Conservation (phyloP, 2,888 invertebrate genomes). For the Sarcophaga subvicina region DNA sequence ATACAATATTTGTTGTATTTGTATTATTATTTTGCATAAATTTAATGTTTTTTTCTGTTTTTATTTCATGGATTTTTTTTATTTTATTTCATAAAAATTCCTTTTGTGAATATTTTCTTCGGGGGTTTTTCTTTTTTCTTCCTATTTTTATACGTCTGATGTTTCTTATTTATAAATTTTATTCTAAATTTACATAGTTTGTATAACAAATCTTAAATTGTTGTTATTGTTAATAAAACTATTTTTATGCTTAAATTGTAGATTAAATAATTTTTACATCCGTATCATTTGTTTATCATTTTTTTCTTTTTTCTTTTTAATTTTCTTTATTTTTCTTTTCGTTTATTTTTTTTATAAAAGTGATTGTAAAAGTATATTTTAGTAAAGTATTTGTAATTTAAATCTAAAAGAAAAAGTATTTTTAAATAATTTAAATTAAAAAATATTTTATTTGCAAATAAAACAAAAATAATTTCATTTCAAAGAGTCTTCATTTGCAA, state of each 20-base stretch:
- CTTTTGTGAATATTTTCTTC: conserved; percentile 54
- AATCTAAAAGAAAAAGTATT: background rate
- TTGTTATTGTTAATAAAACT: conserved; percentile 47
- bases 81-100: conserved; percentile 67
- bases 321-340: conserved; percentile 2
- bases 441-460: no score
- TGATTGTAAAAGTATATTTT: conserved; percentile 18
- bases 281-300: conserved; percentile 4
- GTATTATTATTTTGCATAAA: conserved; percentile 27
- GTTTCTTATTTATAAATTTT: conserved; percentile 53
- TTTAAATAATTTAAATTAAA: background rate
- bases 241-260: conserved; percentile 9
- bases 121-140: background rate
- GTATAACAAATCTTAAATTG: conserved; percentile 53
- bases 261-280: conserved; percentile 46
- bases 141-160: conserved; percentile 42
- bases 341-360: background rate
- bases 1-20: conserved; percentile 17
- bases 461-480: no score
- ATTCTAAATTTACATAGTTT: conserved; percentile 15
- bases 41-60: conserved; percentile 45
- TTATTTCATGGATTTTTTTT: conserved; percentile 49
- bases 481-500: no score
- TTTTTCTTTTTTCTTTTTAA: background rate
- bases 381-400: background rate